These are phyloP conservation scores for Stigmatopora nigra DNA, from an alignment of 2,113 vertebrate genomes.

Conservation along the genomic window DNA sequence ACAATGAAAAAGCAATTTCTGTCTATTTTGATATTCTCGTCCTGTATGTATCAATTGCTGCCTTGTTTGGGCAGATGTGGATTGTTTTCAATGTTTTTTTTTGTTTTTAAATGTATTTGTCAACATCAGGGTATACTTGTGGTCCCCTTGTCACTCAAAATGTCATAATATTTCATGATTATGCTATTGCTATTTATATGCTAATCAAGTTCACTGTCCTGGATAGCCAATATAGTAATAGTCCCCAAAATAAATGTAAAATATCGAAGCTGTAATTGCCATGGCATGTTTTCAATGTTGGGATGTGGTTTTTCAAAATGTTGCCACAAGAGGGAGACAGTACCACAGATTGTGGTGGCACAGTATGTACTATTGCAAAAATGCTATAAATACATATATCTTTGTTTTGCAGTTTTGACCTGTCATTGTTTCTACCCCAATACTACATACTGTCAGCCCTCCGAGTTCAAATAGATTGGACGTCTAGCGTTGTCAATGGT, in stretches of 20 bases:
- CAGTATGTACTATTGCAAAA: too few species aligned
- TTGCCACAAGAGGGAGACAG: slow-evolving; percentile 32
- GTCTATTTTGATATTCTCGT: slow-evolving; percentile 57
- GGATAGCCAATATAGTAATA: slow-evolving; percentile 31
- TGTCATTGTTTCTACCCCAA: too few species aligned
- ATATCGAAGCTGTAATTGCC: background rate
- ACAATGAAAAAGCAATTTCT: slow-evolving; percentile 26
- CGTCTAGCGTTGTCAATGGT: too few species aligned
- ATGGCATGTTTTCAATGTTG: background rate
- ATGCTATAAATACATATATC: too few species aligned
- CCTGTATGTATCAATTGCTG: slow-evolving; percentile 36
- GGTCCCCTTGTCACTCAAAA: slow-evolving; percentile 21
- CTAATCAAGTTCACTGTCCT: slow-evolving; percentile 20
- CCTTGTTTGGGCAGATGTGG: slow-evolving; percentile 21
- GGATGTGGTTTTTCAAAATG: background rate
- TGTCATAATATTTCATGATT: slow-evolving; percentile 23
- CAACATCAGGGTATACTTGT: slow-evolving; percentile 25
- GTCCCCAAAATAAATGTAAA: slow-evolving; percentile 51
- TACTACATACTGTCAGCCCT: too few species aligned
- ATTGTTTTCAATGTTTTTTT: slow-evolving; percentile 21
- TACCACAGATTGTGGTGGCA: slow-evolving; percentile 2
- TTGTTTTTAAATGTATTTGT: slow-evolving; percentile 16
- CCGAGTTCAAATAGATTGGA: too few species aligned
- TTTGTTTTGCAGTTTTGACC: too few species aligned
- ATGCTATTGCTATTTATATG: slow-evolving; percentile 32